Conservation (phyloP, 1,140 invertebrate species). For the Diploscapter pachys region DNA sequence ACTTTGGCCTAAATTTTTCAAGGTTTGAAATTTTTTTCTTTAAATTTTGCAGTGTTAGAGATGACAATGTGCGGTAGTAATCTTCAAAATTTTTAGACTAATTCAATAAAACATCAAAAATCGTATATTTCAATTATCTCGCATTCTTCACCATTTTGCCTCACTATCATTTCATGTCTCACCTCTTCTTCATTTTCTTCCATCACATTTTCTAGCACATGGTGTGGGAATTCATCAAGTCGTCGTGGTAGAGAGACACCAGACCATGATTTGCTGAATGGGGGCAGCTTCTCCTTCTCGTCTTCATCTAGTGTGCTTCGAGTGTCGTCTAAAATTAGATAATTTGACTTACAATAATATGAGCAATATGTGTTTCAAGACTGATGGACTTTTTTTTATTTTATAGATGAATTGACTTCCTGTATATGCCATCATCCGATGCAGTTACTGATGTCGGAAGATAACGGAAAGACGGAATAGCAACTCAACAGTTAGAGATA, state of each 20-base stretch:
- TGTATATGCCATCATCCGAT: no score
- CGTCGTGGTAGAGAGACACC: slow-evolving; percentile 1
- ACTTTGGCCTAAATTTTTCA: no score
- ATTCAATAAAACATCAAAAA: background rate
- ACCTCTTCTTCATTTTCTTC: slow-evolving; percentile 29
- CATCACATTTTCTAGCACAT: slow-evolving; percentile 25
- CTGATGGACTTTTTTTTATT: background rate
- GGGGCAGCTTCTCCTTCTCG: background rate
- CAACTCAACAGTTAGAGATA: no score
- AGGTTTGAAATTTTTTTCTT: no score
- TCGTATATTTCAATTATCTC: background rate
- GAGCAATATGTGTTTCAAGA: background rate
- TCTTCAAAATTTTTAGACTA: background rate
- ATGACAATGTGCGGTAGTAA: background rate
- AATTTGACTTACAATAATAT: background rate
- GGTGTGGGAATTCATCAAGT: slow-evolving; percentile 16
- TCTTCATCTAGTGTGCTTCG: background rate
- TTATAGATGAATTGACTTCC: background rate
- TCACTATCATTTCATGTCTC: slow-evolving; percentile 6
- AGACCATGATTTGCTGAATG: background rate
- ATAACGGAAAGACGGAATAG: no score
- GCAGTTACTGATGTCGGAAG: no score
- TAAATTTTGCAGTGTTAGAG: background rate
- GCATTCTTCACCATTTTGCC: background rate
- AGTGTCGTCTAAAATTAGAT: slow-evolving; percentile 3